A percentile compares a stretch with the other conserved stretches of the same genome.
Conservation (phyloP, 2,113 vertebrate genomes). For the Hippocampus mohnikei region DNA sequence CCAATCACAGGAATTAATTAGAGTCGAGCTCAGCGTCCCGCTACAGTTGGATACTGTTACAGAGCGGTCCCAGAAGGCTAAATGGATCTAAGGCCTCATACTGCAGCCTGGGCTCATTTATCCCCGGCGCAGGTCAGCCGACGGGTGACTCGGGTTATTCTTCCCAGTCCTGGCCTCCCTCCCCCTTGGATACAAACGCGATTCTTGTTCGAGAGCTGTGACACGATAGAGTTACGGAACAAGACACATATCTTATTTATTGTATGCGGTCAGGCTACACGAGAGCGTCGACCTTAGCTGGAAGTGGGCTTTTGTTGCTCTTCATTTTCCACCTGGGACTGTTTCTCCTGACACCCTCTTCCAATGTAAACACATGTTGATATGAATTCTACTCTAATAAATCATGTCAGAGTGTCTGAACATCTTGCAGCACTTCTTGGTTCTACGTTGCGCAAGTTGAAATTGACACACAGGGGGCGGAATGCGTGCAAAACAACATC, state of each 20-base stretch:
- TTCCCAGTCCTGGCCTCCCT: conserved; percentile 25
- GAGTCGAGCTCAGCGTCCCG: conserved; percentile 46
- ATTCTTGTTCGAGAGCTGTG: conserved; percentile 45
- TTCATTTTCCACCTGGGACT: conserved; percentile 58
- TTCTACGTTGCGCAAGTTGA: conserved; percentile 1
- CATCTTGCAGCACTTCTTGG: background rate
- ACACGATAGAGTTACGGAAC: conserved; percentile 65
- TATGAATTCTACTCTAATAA: conserved; percentile 46
- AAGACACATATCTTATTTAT: conserved; percentile 72
- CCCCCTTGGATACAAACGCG: conserved; percentile 44
- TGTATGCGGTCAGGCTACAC: conserved; percentile 59
- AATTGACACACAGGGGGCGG: background rate
- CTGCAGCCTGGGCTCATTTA: conserved; percentile 62
- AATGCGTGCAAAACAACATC: background rate
- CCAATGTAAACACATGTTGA: conserved; percentile 50
- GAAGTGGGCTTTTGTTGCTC: conserved; percentile 64
- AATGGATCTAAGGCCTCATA: conserved; percentile 65
- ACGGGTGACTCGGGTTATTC: conserved; percentile 43
- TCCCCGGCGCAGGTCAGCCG: conserved; percentile 57
- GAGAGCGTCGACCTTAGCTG: conserved; percentile 55
- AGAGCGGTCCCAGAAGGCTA: conserved; percentile 65
- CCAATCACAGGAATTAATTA: conserved; percentile 48
- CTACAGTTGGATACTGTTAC: conserved; percentile 53
- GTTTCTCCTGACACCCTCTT: conserved; percentile 46
- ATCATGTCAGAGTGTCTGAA: conserved; percentile 10